phyloP scores from a whole-genome alignment of 2,113 vertebrate species.

The Tautogolabrus adspersus region DNA sequence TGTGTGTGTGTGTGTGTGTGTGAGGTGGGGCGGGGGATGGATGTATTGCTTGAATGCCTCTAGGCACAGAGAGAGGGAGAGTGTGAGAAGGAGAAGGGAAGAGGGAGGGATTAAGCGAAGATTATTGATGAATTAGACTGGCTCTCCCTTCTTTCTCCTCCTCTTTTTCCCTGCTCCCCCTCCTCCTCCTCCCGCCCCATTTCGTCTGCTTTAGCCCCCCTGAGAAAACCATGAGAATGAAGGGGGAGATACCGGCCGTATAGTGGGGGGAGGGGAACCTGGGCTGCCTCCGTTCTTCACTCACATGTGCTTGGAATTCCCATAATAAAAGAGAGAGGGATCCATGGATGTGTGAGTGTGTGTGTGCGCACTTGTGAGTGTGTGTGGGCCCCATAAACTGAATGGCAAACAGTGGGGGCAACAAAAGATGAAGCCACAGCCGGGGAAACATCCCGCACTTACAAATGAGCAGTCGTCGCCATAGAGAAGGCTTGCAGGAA shows the following conservation, averaged over 20 bases:
- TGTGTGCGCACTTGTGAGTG: constrained; percentile 55
- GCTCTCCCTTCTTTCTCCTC: constrained; percentile 52
- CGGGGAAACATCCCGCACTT: constrained; percentile 59
- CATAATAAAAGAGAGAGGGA: constrained; percentile 71
- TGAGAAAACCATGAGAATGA: constrained; percentile 77
- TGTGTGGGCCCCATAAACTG: constrained; percentile 68
- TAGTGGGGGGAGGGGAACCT: constrained; percentile 59
- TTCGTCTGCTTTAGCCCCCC: constrained; percentile 52
- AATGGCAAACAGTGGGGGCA: constrained; percentile 69
- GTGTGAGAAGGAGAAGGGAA: constrained; percentile 40
- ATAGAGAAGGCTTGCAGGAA: constrained; percentile 38
- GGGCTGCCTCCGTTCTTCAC: constrained; percentile 48
- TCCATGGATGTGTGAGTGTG: constrained; percentile 23
- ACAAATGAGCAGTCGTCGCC: constrained; percentile 66
- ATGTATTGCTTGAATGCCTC: constrained; percentile 81
- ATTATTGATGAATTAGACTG: constrained; percentile 85
- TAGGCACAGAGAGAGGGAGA: constrained; percentile 71
- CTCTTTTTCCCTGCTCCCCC: constrained; percentile 8
- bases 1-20: constrained; percentile 18
- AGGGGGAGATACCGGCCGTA: constrained; percentile 38
- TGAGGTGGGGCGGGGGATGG: constrained; percentile 73
- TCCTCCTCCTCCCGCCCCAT: not conserved
- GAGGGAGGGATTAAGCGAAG: constrained; percentile 83
- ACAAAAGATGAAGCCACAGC: constrained; percentile 65
- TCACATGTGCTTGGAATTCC: constrained; percentile 76